phyloP scores from a whole-genome alignment of 2,113 vertebrate genomes.

The Tor tambroides region DNA sequence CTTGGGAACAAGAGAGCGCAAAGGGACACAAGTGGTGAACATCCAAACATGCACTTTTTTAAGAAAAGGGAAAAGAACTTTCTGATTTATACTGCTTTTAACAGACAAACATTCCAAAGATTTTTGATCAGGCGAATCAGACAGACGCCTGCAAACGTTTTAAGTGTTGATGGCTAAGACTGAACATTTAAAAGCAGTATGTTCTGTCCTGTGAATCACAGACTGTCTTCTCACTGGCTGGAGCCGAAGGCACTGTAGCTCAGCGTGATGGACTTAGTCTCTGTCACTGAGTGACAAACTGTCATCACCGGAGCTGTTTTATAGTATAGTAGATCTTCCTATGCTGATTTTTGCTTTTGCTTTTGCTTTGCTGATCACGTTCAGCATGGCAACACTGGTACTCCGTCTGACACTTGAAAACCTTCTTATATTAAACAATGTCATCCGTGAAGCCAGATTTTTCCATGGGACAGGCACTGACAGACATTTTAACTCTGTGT shows the following conservation, averaged over 20 bases:
- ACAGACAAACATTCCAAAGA: constrained; percentile 56
- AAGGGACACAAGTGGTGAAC: constrained; percentile 12
- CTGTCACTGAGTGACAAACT: constrained; percentile 31
- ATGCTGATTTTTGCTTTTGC: constrained; percentile 9
- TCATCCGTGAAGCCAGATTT: not conserved
- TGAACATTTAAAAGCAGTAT: constrained; percentile 27
- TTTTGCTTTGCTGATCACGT: not conserved
- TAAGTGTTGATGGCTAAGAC: not conserved
- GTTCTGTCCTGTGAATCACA: constrained; percentile 34
- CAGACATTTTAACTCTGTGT: constrained; percentile 2
- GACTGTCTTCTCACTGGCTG: constrained; percentile 14
- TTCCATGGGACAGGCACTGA: not conserved
- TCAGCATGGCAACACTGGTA: constrained; percentile 35
- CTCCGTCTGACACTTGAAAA: constrained; percentile 70
- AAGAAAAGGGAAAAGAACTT: constrained; percentile 7
- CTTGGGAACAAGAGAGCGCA: not conserved
- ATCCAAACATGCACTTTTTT: constrained; percentile 57
- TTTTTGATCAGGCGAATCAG: constrained; percentile 5
- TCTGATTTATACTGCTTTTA: constrained; percentile 41
- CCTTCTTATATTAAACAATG: constrained; percentile 51
- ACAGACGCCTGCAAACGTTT: not conserved
- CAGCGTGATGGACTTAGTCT: constrained; percentile 12
- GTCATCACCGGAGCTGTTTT: not conserved
- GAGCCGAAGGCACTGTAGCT: not conserved
- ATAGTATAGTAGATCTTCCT: not conserved